Evolutionary conservation across 35 echinoderm and acorn worm genomes (phyloP).

Genomic region (Ptychodera flava): DNA sequence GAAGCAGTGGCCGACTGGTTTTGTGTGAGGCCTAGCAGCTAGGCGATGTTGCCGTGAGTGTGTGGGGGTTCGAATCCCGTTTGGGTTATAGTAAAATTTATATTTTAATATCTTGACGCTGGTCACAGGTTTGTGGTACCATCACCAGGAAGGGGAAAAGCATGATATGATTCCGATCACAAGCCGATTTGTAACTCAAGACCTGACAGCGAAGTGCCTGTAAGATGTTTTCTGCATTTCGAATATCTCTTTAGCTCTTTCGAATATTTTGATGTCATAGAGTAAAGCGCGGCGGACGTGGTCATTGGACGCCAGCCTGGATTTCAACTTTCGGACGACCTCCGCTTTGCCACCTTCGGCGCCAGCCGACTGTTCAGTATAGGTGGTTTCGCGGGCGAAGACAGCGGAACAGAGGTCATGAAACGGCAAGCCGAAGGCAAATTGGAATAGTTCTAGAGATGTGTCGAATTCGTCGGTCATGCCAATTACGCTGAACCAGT

Average conservation of each 20-base stretch:
- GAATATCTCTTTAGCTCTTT: constrained; percentile 21
- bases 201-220: not conserved
- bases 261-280: constrained; percentile 14
- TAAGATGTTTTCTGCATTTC: constrained; percentile 6
- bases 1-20: too few relatives aligned
- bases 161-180: not conserved
- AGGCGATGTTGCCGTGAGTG: not conserved
- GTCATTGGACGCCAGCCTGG: not conserved
- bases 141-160: not conserved
- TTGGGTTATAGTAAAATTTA: too few relatives aligned
- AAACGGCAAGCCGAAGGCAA: constrained; percentile 14
- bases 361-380: not conserved
- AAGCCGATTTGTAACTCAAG: not conserved
- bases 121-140: too few relatives aligned
- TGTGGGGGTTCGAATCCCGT: not conserved
- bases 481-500: constrained; percentile 24
- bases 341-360: not conserved
- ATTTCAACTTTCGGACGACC: not conserved
- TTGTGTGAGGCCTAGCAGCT: too few relatives aligned
- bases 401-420: constrained; percentile 11
- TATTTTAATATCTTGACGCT: too few relatives aligned
- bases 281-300: not conserved
- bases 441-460: constrained; percentile 24
- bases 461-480: constrained; percentile 29
- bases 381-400: not conserved